Base-by-base conservation (phyloP, 2,113 vertebrate species). In the Orientallactaga bullata region DNA sequence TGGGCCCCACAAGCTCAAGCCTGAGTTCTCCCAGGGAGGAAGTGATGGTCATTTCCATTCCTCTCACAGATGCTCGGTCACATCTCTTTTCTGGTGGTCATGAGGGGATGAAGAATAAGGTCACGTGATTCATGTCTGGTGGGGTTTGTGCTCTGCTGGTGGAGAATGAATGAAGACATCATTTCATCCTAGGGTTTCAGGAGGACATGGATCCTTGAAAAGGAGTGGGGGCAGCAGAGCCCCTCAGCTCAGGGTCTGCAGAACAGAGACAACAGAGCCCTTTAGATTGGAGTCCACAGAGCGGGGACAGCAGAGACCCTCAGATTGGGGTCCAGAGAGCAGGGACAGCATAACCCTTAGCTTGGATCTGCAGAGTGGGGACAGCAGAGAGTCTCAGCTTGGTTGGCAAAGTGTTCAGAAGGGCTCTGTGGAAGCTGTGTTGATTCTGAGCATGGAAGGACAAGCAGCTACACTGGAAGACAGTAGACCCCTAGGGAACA, bases 71-170 rank as follows among this genome's bases (percentile, higher is more conserved):
- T 0, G 18, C 1, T 0, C 0, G 3, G 61, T n/a, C 4, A 0
- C 4, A 0, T 13, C 18, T 63, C 28, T 2, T 23, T 20, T 6
- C 55, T 51, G 7, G 79, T 20, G 13, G 39, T 3, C 3, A 3
- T 0, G 1, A 7, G 7, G 4, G 20, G 63, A 26, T 9, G 2
- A 4, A 24, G 68, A 37, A 42, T 5, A 16, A 69, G 79, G 1
- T 5, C 15, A 0, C 0, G 1, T 0, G 2, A 35, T 16, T 32
- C 58, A 24, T 18, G 2, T 5, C 42, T 42, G 7, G 30, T 0
- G 2, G 60, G 2, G 18, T 37, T 60, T 17, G 21, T 15, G 0
- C 3, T 28, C 23, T 0, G 3, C 16, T 4, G 51, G 24, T 17
- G 30, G 1, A 21, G n/a, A 66, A 2, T 1, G 5, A 61, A 32